Evolutionary conservation across 2,797 vertebrate genomes (phyloP), one percentile per base, ranked within the genome.

Genomic region (Sebastes taczanowskii): DNA sequence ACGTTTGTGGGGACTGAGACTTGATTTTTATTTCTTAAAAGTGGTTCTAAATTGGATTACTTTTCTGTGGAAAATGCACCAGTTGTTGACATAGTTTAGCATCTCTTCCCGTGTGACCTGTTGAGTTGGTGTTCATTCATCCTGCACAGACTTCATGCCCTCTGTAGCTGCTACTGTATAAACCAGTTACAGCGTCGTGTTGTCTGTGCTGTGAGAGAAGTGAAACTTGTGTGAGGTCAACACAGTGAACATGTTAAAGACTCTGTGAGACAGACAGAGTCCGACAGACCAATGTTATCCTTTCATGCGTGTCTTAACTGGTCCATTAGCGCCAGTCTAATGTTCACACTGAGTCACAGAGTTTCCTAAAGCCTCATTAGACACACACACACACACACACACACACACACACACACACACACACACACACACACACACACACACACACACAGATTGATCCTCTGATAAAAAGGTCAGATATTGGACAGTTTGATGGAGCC

Each of bases 271-370:
- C 46, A 49, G 46, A 49, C 46, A 49, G 46, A 49, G 46, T 49
- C 46, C 46, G 18, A 14, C 22, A 32, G 66, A 13, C 20, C 10
- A 5, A 1, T 66, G 83, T 59, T 61, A 9, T 11, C 76, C 77
- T 46, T n/a, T 63, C 86, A 86, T 76, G 86, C 81, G 22, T 81
- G 86, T 84, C 81, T 76, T 75, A 84, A 88, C 85, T 55, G 82
- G 78, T 78, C 81, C 81, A 87, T 90, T 86, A 87, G 74, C 23
- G 20, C 42, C 80, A 30, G 56, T 22, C 80, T 85, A 75, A 81
- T 71, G 78, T 84, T 86, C 78, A 79, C 52, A n/a, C 11, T 74
- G 77, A 89, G 63, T 81, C 80, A 85, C 75, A 72, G 25, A 72
- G 71, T 25, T 77, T 79, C 65, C 76, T 25, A 72, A 74, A 81